Percentiles rank a stretch among this genome's conserved stretches.
Conservation (phyloP, 2,888 invertebrate species). For the Drosophila acutilabella region DNA sequence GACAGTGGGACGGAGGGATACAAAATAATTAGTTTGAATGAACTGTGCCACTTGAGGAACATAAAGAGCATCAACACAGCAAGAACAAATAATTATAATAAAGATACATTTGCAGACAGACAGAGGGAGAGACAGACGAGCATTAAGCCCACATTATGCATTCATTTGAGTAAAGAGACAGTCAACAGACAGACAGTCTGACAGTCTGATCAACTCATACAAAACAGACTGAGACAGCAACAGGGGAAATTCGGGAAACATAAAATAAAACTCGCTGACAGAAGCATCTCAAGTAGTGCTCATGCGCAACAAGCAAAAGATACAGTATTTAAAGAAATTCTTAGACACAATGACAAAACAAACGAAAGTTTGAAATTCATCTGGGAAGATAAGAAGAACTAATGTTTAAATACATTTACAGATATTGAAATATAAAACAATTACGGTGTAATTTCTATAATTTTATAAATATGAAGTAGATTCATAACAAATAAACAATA, state of each 20-base stretch:
- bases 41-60: constrained; percentile 56
- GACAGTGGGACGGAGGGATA: constrained; percentile 3
- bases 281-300: constrained; percentile 8
- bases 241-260: constrained; percentile 41
- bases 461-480: not conserved
- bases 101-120: constrained; percentile 46
- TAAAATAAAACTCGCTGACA: constrained; percentile 27
- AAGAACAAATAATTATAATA: constrained; percentile 36
- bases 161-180: constrained; percentile 55
- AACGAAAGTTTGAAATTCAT: not conserved
- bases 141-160: constrained; percentile 72
- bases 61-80: constrained; percentile 29
- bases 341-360: not conserved
- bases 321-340: constrained; percentile 9
- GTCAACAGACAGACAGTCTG: not conserved
- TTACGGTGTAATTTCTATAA: not conserved
- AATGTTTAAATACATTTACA: constrained; percentile 1
- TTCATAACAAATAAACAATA: too few relatives aligned
- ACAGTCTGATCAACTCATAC: constrained; percentile 4
- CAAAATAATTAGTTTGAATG: constrained; percentile 71
- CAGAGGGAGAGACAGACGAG: constrained; percentile 29
- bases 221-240: not conserved
- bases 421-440: not conserved
- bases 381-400: not conserved
- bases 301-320: constrained; percentile 21